These are phyloP conservation scores for Percopsis transmontana DNA, from an alignment of 2,113 vertebrate species.

Conservation along the genomic window DNA sequence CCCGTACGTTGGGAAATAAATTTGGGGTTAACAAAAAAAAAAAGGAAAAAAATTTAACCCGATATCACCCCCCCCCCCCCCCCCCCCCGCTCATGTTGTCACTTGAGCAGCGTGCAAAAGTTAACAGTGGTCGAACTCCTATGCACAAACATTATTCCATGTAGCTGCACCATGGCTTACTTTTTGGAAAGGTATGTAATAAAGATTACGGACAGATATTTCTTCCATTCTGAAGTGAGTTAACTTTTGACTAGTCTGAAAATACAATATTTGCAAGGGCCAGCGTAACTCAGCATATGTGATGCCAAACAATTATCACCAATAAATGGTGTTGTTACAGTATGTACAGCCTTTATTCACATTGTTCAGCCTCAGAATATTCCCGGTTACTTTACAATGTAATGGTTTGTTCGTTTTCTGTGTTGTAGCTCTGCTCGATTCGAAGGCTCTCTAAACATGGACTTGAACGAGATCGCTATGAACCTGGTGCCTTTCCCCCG, in stretches of 20 bases:
- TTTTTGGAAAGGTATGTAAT: neutral
- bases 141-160: too few relatives aligned
- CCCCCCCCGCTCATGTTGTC: too few relatives aligned
- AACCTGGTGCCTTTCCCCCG: constrained; percentile 96
- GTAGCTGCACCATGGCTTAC: too few relatives aligned
- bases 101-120: too few relatives aligned
- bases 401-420: constrained; percentile 17
- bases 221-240: neutral
- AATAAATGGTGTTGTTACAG: neutral
- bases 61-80: too few relatives aligned
- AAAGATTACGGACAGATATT: neutral
- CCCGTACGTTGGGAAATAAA: too few relatives aligned
- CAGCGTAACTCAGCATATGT: neutral
- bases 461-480: constrained; percentile 96
- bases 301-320: neutral
- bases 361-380: neutral
- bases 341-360: too few relatives aligned
- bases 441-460: constrained; percentile 96
- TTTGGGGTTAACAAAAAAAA: too few relatives aligned
- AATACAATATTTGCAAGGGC: neutral
- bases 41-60: too few relatives aligned
- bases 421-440: constrained; percentile 90
- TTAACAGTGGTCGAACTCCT: too few relatives aligned
- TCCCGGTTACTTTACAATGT: neutral
- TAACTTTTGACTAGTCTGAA: neutral